Evolutionary conservation across 2,113 vertebrate genomes (phyloP), one percentile per base, ranked within the genome.

Genomic region (Hydrochoerus hydrochaeris): DNA sequence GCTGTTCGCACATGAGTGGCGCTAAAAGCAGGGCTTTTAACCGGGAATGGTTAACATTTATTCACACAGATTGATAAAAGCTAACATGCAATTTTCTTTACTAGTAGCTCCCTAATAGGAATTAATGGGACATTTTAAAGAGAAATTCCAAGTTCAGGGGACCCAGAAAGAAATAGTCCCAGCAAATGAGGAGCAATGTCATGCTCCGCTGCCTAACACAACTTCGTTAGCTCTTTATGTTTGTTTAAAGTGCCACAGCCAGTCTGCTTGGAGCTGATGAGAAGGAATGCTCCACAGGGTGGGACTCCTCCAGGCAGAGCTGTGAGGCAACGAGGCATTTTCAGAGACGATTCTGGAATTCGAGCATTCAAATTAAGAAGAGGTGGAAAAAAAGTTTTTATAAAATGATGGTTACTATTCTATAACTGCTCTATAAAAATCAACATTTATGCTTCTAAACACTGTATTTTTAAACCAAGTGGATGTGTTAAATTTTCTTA

Each of bases 41-140:
- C 97, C 93, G 81, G 96, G 97, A 98, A 97, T 96, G 97, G 83
- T 98, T 98, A 98, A 98, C 98, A 97, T 98, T 98, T 98, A 98
- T 98, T 98, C 97, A 95, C 94, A 97, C 97, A 96, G 97, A 98
- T 98, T 98, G 98, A 98, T 98, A 98, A 98, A 98, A 98, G 98
- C 97, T 98, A 99, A 98, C 97, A 95, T 92, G 96, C 90, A 98
- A 98, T 98, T 98, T 98, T 98, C 98, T 98, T 98, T 98, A 98
- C 98, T 98, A 98, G 98, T 97, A 97, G 88, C 75, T 97, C 96
- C 92, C 95, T 98, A 98, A 98, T 98, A 97, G 97, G 98, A 98
- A 98, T 98, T 98, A 98, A 98, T 98, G 97, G 97, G 92, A 97
- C 94, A 98, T 97, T 98, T 98, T 98, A 97, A 97, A 98, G 87